Evolutionary conservation across 2,888 invertebrate species (phyloP).

Genomic region (Agelastica alni): DNA sequence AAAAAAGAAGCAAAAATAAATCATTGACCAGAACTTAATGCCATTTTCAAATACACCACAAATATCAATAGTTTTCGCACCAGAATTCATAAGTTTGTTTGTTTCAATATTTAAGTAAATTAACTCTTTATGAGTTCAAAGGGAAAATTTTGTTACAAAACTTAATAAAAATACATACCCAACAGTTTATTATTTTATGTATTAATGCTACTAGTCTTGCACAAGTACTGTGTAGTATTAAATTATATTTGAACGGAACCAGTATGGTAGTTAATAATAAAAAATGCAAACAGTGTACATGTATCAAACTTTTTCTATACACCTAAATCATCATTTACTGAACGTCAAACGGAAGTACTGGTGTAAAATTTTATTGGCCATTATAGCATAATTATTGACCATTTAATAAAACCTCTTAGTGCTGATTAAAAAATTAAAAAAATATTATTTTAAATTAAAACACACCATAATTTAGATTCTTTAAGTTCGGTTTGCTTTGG

Average conservation of each 20-base stretch:
- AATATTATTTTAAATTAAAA: too few relatives aligned
- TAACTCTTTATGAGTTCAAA: too few relatives aligned
- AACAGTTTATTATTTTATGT: neutral
- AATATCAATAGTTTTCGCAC: too few relatives aligned
- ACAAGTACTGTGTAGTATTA: conserved; percentile 3
- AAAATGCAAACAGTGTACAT: conserved; percentile 7
- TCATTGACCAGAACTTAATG: too few relatives aligned
- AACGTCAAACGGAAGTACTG: conserved; percentile 29
- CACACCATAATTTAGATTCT: too few relatives aligned
- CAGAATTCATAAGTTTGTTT: too few relatives aligned
- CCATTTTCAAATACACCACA: too few relatives aligned
- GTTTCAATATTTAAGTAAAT: too few relatives aligned
- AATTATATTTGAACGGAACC: neutral
- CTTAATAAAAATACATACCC: neutral
- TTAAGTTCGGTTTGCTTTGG: too few relatives aligned
- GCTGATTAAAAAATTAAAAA: too few relatives aligned
- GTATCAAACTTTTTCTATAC: conserved; percentile 7
- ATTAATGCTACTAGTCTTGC: neutral
- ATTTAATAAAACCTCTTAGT: too few relatives aligned
- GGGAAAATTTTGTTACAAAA: neutral
- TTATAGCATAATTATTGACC: conserved; percentile 27
- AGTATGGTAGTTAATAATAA: conserved; percentile 1
- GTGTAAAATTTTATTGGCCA: conserved; percentile 26
- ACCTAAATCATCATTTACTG: conserved; percentile 5
- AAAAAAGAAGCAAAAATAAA: too few relatives aligned